phyloP scores from a whole-genome alignment of 1,140 invertebrate species.

The Lineus longissimus region DNA sequence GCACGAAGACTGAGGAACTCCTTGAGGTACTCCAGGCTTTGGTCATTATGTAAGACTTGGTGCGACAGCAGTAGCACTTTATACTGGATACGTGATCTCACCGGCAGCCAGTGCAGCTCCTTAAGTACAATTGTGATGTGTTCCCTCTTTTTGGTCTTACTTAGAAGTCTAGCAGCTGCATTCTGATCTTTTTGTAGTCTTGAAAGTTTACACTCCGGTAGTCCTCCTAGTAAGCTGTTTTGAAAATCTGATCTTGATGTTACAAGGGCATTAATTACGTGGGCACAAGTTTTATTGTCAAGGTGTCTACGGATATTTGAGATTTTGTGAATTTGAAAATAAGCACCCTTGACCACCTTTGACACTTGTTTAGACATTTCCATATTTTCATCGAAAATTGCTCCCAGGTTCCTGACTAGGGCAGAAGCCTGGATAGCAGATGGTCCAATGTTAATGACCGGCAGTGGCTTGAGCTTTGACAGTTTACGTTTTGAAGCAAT shows the following conservation, averaged over 20 bases:
- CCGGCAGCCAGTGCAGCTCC: slow-evolving; percentile 1
- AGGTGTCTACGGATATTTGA: background rate
- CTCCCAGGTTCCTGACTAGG: slow-evolving; percentile 1
- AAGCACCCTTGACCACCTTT: background rate
- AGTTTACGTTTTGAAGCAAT: background rate
- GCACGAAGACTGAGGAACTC: background rate
- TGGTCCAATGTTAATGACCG: background rate
- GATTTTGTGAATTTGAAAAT: background rate
- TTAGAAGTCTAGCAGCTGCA: background rate
- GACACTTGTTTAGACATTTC: background rate
- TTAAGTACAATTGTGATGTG: background rate
- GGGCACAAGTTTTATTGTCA: background rate
- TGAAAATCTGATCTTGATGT: background rate
- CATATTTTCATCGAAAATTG: background rate
- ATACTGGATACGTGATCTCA: background rate
- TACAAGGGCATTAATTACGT: background rate
- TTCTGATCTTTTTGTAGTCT: background rate
- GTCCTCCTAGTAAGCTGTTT: background rate
- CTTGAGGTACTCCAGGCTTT: too few species aligned
- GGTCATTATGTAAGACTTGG: slow-evolving; percentile 1
- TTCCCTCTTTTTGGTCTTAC: background rate
- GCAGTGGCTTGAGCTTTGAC: background rate
- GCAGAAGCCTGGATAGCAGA: background rate
- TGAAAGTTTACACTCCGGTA: background rate
- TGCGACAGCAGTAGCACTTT: background rate